These are phyloP conservation scores for Dipus sagitta DNA, from an alignment of 2,797 vertebrate species.

Conservation along the genomic window DNA sequence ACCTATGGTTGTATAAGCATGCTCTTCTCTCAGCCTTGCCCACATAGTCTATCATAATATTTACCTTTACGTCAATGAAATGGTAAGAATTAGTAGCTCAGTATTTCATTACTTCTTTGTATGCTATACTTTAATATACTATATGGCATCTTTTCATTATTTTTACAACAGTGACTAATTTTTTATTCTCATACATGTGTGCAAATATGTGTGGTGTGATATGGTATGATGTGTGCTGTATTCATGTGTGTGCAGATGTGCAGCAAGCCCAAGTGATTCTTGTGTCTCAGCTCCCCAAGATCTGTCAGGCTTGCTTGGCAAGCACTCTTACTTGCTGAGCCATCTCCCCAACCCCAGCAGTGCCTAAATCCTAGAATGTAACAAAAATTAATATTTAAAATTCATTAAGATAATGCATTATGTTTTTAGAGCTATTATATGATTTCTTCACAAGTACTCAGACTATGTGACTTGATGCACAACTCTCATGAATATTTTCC, in stretches of 20 bases:
- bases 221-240: too few relatives aligned
- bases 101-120: constrained; percentile 3
- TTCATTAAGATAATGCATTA: neutral
- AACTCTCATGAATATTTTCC: neutral
- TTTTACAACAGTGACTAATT: neutral
- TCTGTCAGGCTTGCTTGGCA: too few relatives aligned
- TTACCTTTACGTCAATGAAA: neutral
- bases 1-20: too few relatives aligned
- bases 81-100: neutral
- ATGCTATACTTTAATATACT: neutral
- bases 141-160: neutral
- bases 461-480: neutral
- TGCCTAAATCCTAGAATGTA: neutral
- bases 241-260: too few relatives aligned
- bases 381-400: constrained; percentile 4
- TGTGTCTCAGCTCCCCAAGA: too few relatives aligned
- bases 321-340: too few relatives aligned
- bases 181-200: neutral
- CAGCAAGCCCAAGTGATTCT: too few relatives aligned
- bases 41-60: neutral
- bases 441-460: neutral
- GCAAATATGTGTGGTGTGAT: too few relatives aligned
- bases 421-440: neutral
- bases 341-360: neutral
- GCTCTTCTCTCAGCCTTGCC: neutral